phyloP scores from a whole-genome alignment of 2,113 vertebrate species.

The Serilophus lunatus region DNA sequence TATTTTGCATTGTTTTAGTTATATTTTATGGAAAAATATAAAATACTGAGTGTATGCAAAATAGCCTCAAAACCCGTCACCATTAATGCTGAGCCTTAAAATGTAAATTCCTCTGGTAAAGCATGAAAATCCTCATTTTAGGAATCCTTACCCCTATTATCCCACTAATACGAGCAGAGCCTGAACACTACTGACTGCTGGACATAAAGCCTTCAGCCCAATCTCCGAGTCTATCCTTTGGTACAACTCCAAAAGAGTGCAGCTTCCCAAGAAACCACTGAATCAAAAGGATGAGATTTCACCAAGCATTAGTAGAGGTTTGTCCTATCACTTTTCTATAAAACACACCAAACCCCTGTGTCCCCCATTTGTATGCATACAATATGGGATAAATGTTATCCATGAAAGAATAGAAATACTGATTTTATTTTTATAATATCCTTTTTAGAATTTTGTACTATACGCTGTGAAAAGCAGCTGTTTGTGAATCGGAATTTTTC shows the following conservation, averaged over 20 bases:
- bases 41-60: background rate
- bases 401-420: background rate
- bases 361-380: background rate
- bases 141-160: background rate
- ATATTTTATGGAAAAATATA: background rate
- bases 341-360: background rate
- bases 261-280: background rate
- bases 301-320: background rate
- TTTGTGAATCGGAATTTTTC: background rate
- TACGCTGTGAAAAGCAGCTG: background rate
- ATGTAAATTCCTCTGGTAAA: background rate
- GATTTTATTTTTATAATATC: background rate
- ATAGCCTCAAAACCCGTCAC: background rate
- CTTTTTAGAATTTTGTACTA: background rate
- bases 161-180: background rate
- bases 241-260: accelerated
- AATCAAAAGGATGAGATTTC: background rate
- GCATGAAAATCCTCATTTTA: background rate
- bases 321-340: background rate
- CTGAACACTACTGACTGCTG: background rate
- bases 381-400: background rate
- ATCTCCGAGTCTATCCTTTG: background rate
- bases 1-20: background rate
- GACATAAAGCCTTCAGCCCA: background rate
- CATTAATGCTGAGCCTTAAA: background rate